Base-by-base conservation (phyloP, 2,797 vertebrate genomes). In the Nasua narica region DNA sequence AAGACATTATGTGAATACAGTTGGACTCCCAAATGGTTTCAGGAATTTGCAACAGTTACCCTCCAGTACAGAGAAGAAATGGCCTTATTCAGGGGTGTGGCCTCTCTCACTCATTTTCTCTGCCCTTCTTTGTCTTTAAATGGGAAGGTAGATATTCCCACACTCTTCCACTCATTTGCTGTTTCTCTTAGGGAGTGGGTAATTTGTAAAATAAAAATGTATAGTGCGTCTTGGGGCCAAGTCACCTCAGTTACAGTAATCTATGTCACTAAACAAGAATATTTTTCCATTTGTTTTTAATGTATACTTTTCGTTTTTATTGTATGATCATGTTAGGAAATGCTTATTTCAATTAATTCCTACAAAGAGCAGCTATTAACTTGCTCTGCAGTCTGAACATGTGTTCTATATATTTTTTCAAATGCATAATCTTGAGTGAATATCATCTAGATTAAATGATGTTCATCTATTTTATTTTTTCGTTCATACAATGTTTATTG, bases 141-240 rank as follows among this genome's bases (percentile, higher is more conserved):
- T 19, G 48, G 87, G 46, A 79, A 16, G 32, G 13, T 84, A 1
- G 93, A 2, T 87, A 65, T 86, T 90, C 65, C 40, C 37, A 58
- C 77, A 78, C 58, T 85, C 65, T 96, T 96, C 62, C 62, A 76
- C 69, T 74, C 54, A 96, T 52, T 92, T 92, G 21, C 87, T 85
- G 0, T 86, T 91, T 95, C 70, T 93, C 46, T 93, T 94, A 86
- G 18, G 29, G 65, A 54, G 54, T 65, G 43, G 25, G 72, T 89
- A 54, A 95, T 67, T 94, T 91, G 16, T 87, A 92, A 96, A 91
- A 96, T 87, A 88, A 85, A 96, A 95, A 81, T 78, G 23, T 72
- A 72, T 54, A 79, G 35, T 79, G 54, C 91, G 46, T 91, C 58
- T 82, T 91, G 46, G 78, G 56, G 50, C 37, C 60, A 89, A 25